Conservation (phyloP, 1,140 invertebrate species). For the Heliconius hermathena region DNA sequence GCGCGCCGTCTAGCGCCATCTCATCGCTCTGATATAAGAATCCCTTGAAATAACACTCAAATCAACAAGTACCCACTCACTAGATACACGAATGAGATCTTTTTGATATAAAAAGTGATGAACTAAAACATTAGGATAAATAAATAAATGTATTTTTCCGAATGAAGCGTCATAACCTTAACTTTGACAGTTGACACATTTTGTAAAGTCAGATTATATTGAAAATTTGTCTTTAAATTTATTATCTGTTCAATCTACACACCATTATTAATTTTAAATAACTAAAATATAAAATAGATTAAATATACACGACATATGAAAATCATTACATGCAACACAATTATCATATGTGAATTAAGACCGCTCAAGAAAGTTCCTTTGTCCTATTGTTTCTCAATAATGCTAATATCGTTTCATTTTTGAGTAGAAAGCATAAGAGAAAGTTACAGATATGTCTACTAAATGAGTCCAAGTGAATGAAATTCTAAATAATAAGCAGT, state of each 20-base stretch:
- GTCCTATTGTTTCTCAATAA: conserved; percentile 39
- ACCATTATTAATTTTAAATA: not conserved
- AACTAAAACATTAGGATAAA: not conserved
- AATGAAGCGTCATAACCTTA: too few relatives aligned
- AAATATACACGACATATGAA: too few relatives aligned
- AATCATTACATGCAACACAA: conserved; percentile 4
- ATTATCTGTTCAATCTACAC: too few relatives aligned
- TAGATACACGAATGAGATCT: not conserved
- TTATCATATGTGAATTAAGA: conserved; percentile 22
- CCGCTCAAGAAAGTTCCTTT: conserved; percentile 24
- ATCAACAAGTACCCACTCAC: conserved; percentile 1
- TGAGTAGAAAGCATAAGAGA: conserved; percentile 43
- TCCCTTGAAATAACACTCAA: conserved; percentile 10
- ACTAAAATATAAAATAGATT: too few relatives aligned
- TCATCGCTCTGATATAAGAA: conserved; percentile 16
- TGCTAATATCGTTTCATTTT: conserved; percentile 35
- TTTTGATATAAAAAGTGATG: not conserved
- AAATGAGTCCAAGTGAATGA: not conserved
- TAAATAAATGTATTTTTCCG: too few relatives aligned
- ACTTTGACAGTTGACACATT: too few relatives aligned
- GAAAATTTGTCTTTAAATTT: too few relatives aligned
- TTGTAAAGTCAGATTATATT: too few relatives aligned
- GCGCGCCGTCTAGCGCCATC: conserved; percentile 20
- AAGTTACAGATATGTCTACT: conserved; percentile 27
- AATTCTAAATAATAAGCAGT: not conserved